Evolutionary conservation across 2,888 invertebrate genomes (phyloP), one percentile per base, ranked within the genome.

Genomic region (Bruchidius siliquastri): DNA sequence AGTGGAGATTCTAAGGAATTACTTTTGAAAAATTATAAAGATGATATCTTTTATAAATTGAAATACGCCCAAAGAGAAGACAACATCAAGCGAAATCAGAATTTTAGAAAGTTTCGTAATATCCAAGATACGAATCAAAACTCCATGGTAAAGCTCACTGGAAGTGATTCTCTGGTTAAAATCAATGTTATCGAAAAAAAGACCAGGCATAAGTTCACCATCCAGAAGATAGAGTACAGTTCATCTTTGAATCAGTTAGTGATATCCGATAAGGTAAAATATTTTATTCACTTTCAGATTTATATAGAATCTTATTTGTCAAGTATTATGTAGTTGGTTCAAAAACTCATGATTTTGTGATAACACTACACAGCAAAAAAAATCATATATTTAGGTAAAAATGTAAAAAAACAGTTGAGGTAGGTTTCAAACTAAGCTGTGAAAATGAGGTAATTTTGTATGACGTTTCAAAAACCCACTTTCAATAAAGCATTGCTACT

Each of bases 161-260:
- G 68, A 6, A 21, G 68, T 22, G 21, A 1, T 2, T 21, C 21
- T 2, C 10, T 69, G 26, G 73, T 80, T n/a, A 76, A 74, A 68
- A 79, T 80, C 67, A 72, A 77, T 21, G 67, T 79, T 18, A 74
- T 79, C 21, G 79, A 81, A 68, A 77, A 75, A 71, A 74, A 75
- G 20, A 77, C 72, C 6, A 70, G 71, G n/a, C 73, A 80, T 21
- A 74, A 69, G 13, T 72, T 77, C 22, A 76, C 76, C 30, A 73
- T 75, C 13, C 78, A 78, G 71, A 76, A 77, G 32, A 77, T 80
- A 6, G 77, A 79, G 49, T 80, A 76, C 69, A 72, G 74, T 21
- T 77, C 80, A 0, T 77, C 78, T 13, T 22, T 76, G 49, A 79
- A 80, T 72, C 69, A 77, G 49, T 67, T 81, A 21, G 80, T 77